Base-by-base conservation (phyloP, 2,888 invertebrate species). In the Sclerodermus sp. region DNA sequence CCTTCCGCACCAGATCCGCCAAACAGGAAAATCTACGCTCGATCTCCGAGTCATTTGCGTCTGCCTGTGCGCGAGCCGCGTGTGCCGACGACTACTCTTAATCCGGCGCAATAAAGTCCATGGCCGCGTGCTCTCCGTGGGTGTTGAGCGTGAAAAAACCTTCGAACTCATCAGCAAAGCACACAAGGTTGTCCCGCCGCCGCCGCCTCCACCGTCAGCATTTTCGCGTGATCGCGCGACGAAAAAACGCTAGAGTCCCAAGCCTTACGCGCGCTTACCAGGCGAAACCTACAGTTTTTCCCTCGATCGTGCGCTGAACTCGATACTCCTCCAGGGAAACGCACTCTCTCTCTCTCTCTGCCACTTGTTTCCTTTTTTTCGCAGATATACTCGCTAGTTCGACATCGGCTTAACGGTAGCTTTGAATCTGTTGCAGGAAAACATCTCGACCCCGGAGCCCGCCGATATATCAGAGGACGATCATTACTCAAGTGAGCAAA, bases 381-480 rank as follows among this genome's bases (percentile, higher is more conserved):
- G 23, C 23, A 23, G 23, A 8, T 23, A 23, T 23, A 23, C 23
- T n/a, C n/a, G n/a, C n/a, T n/a, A 23, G 23, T 23, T 3, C 4
- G 4, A 31, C 14, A n/a, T 34, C 8, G 15, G 16, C 34, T 34
- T 45, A 45, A 56, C 60, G 32, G 46, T 43, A 40, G 17, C 6
- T 58, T 54, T 61, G 42, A 43, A 54, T 74, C 45, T 75, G 71
- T 87, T 87, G 8, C 85, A 88, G 88, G 88, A 88, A 70, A 88
- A 86, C 67, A 79, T 87, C 62, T 80, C 82, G 54, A 87, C 87
- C 31, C 85, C 87, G 23, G 88, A 88, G 69, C 86, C 87, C 8
- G 80, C 83, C 2, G 88, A 88, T 65, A 84, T 85, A 77, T 84
- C 83, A 61, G 88, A 88, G 62, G 88, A 88, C 59, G 88, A 88